A percentile compares a stretch with the other conserved stretches of the same genome.
These are phyloP conservation scores for Scolopax bukidnonensis DNA, from an alignment of 2,797 vertebrate species.

Conservation along the genomic window DNA sequence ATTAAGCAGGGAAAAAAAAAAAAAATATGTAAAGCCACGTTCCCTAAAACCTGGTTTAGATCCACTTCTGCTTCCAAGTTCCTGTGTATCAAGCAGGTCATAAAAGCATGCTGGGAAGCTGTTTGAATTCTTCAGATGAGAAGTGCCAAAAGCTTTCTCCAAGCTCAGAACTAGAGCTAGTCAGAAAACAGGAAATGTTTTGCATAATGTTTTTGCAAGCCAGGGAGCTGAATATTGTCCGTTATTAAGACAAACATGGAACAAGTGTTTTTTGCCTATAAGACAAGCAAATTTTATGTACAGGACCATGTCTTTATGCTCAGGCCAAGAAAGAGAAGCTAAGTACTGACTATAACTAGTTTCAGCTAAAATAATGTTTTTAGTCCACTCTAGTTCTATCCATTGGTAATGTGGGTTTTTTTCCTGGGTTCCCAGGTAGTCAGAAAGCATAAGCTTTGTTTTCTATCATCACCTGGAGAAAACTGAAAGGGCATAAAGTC, in stretches of 20 bases:
- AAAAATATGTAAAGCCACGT: background rate
- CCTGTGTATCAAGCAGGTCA: slow-evolving; percentile 34
- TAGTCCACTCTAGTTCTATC: background rate
- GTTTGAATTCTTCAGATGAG: slow-evolving; percentile 21
- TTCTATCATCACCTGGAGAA: background rate
- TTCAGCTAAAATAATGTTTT: background rate
- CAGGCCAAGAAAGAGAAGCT: background rate
- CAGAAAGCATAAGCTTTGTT: background rate
- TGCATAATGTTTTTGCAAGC: slow-evolving; percentile 25
- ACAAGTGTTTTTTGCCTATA: background rate
- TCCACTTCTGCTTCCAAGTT: slow-evolving; percentile 31
- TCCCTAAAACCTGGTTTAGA: slow-evolving; percentile 36
- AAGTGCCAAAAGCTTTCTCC: slow-evolving; percentile 50
- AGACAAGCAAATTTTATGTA: background rate
- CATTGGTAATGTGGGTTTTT: background rate
- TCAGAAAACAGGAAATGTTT: slow-evolving; percentile 63
- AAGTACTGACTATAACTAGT: background rate
- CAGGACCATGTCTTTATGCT: background rate
- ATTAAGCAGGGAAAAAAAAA: background rate
- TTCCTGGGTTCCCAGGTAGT: background rate
- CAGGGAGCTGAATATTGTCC: slow-evolving; percentile 22
- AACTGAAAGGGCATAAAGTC: background rate
- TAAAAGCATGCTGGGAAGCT: slow-evolving; percentile 25
- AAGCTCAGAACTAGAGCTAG: slow-evolving; percentile 31
- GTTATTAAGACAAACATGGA: background rate